These are phyloP conservation scores for Cairina moschata DNA, from an alignment of 2,113 vertebrate genomes.

Conservation along the genomic window DNA sequence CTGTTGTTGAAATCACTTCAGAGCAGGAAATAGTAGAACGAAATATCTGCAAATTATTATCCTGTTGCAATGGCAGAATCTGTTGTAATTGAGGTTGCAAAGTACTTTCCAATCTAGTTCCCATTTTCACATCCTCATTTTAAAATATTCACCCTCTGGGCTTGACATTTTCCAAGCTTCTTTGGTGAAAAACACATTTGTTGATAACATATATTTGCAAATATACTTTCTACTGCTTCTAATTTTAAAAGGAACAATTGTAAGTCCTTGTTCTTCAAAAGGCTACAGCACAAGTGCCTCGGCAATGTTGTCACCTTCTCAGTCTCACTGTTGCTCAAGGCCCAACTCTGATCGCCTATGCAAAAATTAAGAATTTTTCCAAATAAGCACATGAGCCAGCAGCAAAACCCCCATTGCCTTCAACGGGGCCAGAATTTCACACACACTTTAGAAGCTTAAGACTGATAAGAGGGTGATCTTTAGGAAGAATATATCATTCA, in stretches of 20 bases:
- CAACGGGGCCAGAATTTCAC: not conserved
- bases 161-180: constrained; percentile 21
- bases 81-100: not conserved
- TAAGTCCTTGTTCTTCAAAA: not conserved
- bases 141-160: not conserved
- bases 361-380: not conserved
- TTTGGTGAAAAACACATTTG: not conserved
- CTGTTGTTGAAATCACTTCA: not conserved
- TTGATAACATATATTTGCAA: not conserved
- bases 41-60: not conserved
- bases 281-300: not conserved
- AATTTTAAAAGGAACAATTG: not conserved
- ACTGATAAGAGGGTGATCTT: fast-evolving
- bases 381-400: not conserved
- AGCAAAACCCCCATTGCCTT: not conserved
- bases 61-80: not conserved
- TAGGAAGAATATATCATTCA: not conserved
- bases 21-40: not conserved
- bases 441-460: not conserved
- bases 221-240: not conserved
- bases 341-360: not conserved
- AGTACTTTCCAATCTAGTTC: not conserved
- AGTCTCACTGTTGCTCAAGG: not conserved
- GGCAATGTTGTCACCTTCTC: not conserved
- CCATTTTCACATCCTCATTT: not conserved